Base-by-base conservation (phyloP, 1,140 invertebrate species). In the Conus betulinus region DNA sequence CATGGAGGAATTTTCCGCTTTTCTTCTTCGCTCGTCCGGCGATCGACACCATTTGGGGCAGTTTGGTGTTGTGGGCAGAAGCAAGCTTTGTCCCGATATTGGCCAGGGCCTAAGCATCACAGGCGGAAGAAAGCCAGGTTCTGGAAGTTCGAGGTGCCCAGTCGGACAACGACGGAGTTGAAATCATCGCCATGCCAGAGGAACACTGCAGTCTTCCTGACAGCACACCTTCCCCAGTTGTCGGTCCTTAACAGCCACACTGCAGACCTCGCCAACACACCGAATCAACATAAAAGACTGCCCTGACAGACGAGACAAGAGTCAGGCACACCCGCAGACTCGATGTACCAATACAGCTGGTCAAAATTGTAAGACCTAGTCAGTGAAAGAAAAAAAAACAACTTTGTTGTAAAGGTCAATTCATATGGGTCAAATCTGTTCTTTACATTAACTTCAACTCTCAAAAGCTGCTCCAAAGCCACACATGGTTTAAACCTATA, bases 61-160 rank as follows among this genome's bases (percentile, higher is more conserved):
- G 85, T 94, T 90, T 5, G 93, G 92, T 13, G 93, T 93, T n/a
- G n/a, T 23, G 89, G 63, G 88, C 93, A 94, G 87, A 90, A 94
- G n/a, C 84, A 90, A 85, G 88, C 93, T 15, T 87, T 60, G 13
- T 91, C 67, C 6, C 79, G 89, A 60, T n/a, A n/a, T 93, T 91
- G 86, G 57, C 79, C n/a, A 63, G 13, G 0, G 93, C 88, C 88
- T 91, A 93, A 5, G 71, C 55, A 11, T n/a, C 57, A 78, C 23
- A 93, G 23, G 89, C 85, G 13, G 81, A 76, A n/a, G 74, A n/a
- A 74, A 20, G 51, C 71, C 71, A 87, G 71, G 71, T n/a, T 87
- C 85, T 5, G 82, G 57, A 11, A 86, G n/a, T 11, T 71, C 88
- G 8, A 91, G 88, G 71, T 83, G 83, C 89, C 85, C 23, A 84